phyloP scores from a whole-genome alignment of 2,888 invertebrate species.

The Ormyrus labotus region DNA sequence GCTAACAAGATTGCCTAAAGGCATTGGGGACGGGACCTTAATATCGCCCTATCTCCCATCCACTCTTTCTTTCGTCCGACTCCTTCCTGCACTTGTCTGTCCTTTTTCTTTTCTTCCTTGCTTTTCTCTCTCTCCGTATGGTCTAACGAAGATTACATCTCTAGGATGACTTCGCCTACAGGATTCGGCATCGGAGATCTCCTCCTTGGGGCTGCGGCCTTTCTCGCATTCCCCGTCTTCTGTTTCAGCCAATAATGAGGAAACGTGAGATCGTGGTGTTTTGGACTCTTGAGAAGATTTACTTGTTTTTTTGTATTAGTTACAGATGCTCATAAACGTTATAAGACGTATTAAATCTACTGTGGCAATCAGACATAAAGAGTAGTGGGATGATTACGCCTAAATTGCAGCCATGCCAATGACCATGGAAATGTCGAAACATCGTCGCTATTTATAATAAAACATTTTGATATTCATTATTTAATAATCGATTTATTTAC shows the following conservation, averaged over 20 bases:
- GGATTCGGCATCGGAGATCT: slow-evolving; percentile 33
- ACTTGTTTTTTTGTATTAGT: not conserved
- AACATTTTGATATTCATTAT: no score
- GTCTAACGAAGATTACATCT: slow-evolving; percentile 53
- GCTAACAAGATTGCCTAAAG: slow-evolving; percentile 70
- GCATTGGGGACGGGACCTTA: slow-evolving; percentile 62
- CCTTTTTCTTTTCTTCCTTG: slow-evolving; percentile 52
- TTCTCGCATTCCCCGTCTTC: slow-evolving; percentile 37
- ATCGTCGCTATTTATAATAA: no score
- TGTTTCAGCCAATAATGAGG: slow-evolving; percentile 46
- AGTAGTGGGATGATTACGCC: no score
- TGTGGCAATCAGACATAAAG: no score
- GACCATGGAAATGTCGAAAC: no score
- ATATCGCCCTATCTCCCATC: slow-evolving; percentile 55
- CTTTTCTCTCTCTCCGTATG: slow-evolving; percentile 37
- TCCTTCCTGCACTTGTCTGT: slow-evolving; percentile 44
- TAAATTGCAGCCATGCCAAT: no score
- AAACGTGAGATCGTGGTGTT: slow-evolving; percentile 29
- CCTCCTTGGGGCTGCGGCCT: not conserved
- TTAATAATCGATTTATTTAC: no score
- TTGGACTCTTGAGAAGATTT: slow-evolving; percentile 33
- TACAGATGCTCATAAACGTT: no score
- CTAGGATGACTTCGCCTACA: slow-evolving; percentile 41
- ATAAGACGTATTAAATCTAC: no score
- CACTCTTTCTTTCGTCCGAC: slow-evolving; percentile 56